A percentile compares a stretch with the other conserved stretches of the same genome.
Evolutionary conservation across 35 echinoderm and acorn worm genomes (phyloP).

Genomic region (Strongylocentrotus purpuratus): DNA sequence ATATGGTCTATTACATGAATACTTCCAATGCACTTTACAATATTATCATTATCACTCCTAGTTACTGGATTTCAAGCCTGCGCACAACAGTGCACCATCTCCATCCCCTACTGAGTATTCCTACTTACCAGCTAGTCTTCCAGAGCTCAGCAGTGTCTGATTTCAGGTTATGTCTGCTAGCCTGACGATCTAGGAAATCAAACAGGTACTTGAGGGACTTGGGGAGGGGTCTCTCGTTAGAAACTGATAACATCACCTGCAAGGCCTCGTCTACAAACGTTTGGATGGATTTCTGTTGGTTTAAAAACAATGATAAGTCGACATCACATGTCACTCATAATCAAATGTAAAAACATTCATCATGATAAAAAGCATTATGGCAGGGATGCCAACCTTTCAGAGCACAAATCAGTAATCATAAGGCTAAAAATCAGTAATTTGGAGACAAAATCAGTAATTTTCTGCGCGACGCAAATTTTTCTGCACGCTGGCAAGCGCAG

Average conservation of each 20-base stretch:
- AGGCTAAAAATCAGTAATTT: too few relatives aligned
- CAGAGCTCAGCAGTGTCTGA: constrained; percentile 68
- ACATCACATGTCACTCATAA: background rate
- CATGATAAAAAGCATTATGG: background rate
- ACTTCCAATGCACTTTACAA: too few relatives aligned
- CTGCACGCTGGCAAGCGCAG: too few relatives aligned
- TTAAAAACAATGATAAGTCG: background rate
- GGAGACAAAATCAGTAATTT: too few relatives aligned
- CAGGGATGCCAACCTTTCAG: too few relatives aligned
- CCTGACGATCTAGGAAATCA: constrained; percentile 89
- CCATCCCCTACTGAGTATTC: too few relatives aligned
- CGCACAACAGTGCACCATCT: too few relatives aligned
- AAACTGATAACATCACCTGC: constrained; percentile 63
- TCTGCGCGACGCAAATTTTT: too few relatives aligned
- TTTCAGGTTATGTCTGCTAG: constrained; percentile 57
- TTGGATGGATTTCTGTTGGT: constrained; percentile 64
- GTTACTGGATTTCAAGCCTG: too few relatives aligned
- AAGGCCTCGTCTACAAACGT: constrained; percentile 72
- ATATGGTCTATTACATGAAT: too few relatives aligned
- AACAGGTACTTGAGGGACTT: constrained; percentile 80
- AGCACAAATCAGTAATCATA: too few relatives aligned
- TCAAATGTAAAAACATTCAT: background rate
- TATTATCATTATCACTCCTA: too few relatives aligned
- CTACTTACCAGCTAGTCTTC: constrained; percentile 84
- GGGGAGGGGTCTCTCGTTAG: constrained; percentile 50